Conservation (phyloP, 2,888 invertebrate genomes). For the Tryphoninae sp. region DNA sequence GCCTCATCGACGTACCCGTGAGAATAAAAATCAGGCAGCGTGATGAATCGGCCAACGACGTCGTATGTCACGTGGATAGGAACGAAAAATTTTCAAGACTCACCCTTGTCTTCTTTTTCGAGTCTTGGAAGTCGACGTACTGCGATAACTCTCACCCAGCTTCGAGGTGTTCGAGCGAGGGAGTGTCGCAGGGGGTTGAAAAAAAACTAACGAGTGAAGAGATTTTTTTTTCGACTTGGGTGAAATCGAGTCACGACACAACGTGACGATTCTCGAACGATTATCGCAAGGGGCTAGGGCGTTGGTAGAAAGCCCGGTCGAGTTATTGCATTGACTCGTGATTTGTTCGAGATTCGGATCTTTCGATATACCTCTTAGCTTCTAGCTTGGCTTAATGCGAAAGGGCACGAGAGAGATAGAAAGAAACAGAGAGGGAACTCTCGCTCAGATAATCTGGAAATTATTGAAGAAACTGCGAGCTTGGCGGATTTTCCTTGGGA, state of each 20-base stretch:
- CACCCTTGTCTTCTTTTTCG: background rate
- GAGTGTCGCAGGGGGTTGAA: background rate
- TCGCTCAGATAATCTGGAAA: slow-evolving; percentile 54
- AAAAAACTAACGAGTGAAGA: background rate
- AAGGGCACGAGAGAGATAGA: background rate
- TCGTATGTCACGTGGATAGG: slow-evolving; percentile 34
- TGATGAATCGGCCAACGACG: slow-evolving; percentile 58
- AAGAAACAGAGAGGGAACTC: slow-evolving; percentile 12
- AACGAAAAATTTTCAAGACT: slow-evolving; percentile 47
- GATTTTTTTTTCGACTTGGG: background rate
- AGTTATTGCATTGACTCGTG: background rate
- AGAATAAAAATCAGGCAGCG: slow-evolving; percentile 60
- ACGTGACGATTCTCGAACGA: no score
- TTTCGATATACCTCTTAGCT: background rate
- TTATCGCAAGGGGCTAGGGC: no score
- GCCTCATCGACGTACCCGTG: slow-evolving; percentile 20
- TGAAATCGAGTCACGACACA: slow-evolving; percentile 17
- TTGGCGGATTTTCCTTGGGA: slow-evolving; percentile 47
- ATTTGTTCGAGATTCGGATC: background rate
- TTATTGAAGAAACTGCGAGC: slow-evolving; percentile 61
- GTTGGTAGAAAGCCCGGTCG: background rate
- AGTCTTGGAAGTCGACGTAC: slow-evolving; percentile 13
- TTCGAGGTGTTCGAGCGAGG: background rate
- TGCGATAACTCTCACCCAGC: slow-evolving; percentile 29
- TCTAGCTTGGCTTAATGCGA: background rate